phyloP scores from a whole-genome alignment of 2,888 invertebrate species.

The Leptothorax acervorum region DNA sequence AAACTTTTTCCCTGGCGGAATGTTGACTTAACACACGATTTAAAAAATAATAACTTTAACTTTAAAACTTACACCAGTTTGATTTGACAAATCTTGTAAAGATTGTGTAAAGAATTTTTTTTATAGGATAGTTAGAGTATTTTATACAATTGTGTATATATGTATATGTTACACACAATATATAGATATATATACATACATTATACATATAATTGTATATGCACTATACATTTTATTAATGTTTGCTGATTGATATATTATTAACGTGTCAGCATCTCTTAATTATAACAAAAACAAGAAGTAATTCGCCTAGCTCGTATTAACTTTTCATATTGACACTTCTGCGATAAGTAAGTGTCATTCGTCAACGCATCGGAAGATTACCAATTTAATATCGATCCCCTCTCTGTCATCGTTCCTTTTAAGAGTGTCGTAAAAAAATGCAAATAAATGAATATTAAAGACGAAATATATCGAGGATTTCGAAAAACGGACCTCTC shows the following conservation, averaged over 20 bases:
- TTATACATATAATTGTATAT: no score
- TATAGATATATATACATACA: neutral
- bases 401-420: no score
- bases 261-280: neutral
- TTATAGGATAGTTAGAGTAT: neutral
- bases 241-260: neutral
- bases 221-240: neutral
- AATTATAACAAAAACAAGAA: neutral
- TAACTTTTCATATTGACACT: neutral
- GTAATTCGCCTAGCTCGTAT: neutral
- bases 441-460: neutral
- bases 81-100: neutral
- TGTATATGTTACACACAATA: neutral
- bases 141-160: neutral
- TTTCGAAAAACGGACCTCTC: neutral
- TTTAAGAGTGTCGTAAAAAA: no score
- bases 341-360: neutral
- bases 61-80: neutral
- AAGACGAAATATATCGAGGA: neutral
- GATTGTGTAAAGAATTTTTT: neutral
- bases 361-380: neutral
- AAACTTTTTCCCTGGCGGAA: neutral
- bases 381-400: slow-evolving; percentile 18
- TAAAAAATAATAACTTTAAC: neutral
- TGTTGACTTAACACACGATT: neutral